Conservation (phyloP, 2,888 invertebrate genomes). For the Capitulum mitella region DNA sequence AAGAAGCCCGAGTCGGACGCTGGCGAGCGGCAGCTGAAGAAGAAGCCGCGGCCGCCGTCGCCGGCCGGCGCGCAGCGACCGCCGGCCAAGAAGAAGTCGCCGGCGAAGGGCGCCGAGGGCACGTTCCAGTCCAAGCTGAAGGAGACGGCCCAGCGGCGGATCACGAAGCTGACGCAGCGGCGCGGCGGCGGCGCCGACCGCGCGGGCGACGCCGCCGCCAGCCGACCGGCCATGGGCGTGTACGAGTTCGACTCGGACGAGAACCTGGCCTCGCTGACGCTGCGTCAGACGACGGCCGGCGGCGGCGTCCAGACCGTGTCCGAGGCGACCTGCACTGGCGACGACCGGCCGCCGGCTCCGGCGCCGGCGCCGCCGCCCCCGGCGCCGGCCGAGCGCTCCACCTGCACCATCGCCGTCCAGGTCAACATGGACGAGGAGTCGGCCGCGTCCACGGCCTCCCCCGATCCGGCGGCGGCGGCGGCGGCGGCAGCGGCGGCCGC, state of each 20-base stretch:
- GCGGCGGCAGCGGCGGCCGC: background rate
- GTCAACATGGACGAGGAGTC: constrained; percentile 17
- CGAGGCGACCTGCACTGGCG: background rate
- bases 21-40: background rate
- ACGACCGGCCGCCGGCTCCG: constrained; percentile 6
- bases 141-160: background rate
- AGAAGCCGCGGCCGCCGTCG: background rate
- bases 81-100: background rate
- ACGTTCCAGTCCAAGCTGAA: constrained; percentile 11
- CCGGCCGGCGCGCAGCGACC: background rate
- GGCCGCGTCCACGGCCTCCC: background rate
- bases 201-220: background rate
- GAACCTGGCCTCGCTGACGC: constrained; percentile 11
- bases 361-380: no score
- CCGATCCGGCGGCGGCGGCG: background rate
- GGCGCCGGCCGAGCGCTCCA: background rate
- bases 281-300: background rate
- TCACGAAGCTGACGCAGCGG: background rate
- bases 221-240: constrained; percentile 1
- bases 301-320: background rate
- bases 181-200: background rate
- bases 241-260: constrained; percentile 22
- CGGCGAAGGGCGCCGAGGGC: background rate
- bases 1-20: background rate
- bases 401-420: constrained; percentile 14